Evolutionary conservation across 2,797 vertebrate genomes (phyloP).

Genomic region (Acropternis orthonyx): DNA sequence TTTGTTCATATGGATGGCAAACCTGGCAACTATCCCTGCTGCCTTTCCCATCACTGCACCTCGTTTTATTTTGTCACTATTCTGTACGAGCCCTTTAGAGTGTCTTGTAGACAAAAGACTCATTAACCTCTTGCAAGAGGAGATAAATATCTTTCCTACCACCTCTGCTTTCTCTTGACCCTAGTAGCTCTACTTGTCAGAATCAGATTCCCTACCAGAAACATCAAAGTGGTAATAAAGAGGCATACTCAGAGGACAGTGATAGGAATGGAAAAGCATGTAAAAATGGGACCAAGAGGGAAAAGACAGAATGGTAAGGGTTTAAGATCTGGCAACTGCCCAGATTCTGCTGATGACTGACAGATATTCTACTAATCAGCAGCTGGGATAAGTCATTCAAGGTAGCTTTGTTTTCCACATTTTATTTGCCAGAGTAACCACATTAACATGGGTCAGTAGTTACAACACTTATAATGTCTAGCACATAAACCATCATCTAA

Average conservation of each 20-base stretch:
- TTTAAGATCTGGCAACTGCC: not conserved
- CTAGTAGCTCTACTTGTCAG: not conserved
- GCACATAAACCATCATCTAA: slow-evolving; percentile 61
- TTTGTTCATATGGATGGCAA: not conserved
- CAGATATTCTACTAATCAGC: slow-evolving; percentile 9
- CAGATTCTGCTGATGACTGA: not conserved
- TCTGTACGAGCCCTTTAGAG: not conserved
- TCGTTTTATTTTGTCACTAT: not conserved
- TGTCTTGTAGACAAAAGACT: not conserved
- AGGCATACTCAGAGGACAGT: not conserved
- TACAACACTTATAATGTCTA: slow-evolving; percentile 48
- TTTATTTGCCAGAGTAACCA: slow-evolving; percentile 44
- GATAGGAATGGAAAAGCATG: not conserved
- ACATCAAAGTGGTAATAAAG: not conserved
- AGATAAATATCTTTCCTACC: not conserved
- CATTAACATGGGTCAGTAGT: slow-evolving; percentile 54
- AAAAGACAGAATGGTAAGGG: not conserved
- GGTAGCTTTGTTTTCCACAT: slow-evolving; percentile 26
- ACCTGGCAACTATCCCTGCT: not conserved
- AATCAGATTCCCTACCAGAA: not conserved
- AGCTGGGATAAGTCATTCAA: not conserved
- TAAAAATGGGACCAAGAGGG: not conserved
- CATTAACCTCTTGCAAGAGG: not conserved
- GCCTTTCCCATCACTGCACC: not conserved
- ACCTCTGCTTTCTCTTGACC: not conserved